Base-by-base conservation (phyloP, 2,113 vertebrate genomes). In the Danionella cerebrum region DNA sequence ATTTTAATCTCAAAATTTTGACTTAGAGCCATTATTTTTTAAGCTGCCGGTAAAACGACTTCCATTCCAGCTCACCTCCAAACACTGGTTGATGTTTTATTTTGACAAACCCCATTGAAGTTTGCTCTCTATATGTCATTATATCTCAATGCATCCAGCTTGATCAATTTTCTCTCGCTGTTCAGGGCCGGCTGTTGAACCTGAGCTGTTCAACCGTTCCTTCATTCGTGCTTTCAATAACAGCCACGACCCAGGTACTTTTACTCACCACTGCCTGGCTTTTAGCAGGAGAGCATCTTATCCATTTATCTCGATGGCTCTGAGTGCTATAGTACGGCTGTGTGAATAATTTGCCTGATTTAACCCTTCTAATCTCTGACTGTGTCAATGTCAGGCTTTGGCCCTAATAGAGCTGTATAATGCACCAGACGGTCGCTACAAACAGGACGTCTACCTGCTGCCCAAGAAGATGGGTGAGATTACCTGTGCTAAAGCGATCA, bases 161-260 rank as follows among this genome's bases (percentile, higher is more conserved):
- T 3, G 6, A 10, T 39, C 35, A 3, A 18, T 47, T 59, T 5
- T 68, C 8, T 76, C 57, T 3, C 65, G 48, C 69, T 75, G 47
- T 11, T 72, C 79, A 99, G 96, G 96, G 96, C 19, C 94, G 96
- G 31, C 92, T 99, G 14, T 88, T 99, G 64, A 99, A 99, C 78
- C 80, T 99, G 79, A 99, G 96, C 89, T 99, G 96, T 79, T 98
- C 96, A 76, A 98, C 95, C 0, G 96, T 99, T 62, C 96, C 96
- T 52, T 97, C 96, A 9, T 99, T 98, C 67, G 96, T 99, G 13
- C 87, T 98, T 70, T 99, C 96, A 73, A 98, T 99, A 87, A 99
- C 96, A 1, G 96, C 96, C 50, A 99, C 96, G 18, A 99, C 96
- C 55, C 96, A 98, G 92, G 95, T 96, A 68, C 0, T 87, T 65